Evolutionary conservation across 1,140 invertebrate species (phyloP).

Genomic region (Eubasilissa regina): DNA sequence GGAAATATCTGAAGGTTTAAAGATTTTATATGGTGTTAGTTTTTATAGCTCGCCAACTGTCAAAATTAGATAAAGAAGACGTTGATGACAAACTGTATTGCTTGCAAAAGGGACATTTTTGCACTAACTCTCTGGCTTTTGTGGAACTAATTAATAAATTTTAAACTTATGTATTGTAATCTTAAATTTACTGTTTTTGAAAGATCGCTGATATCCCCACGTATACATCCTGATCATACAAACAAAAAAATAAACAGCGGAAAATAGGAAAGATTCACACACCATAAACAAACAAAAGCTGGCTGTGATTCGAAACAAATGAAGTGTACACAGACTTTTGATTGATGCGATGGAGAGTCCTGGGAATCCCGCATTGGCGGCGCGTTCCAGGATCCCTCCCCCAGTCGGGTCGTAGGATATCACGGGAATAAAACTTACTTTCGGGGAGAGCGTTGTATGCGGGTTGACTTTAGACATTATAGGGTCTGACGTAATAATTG

Average conservation of each 20-base stretch:
- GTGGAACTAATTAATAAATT: too few relatives aligned
- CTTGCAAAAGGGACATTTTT: not conserved
- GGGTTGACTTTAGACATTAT: too few relatives aligned
- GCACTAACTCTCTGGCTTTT: too few relatives aligned
- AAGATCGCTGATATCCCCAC: not conserved
- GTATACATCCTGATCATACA: not conserved
- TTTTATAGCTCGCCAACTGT: too few relatives aligned
- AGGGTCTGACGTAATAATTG: too few relatives aligned
- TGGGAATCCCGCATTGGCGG: conserved; percentile 55
- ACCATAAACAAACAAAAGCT: conserved; percentile 4
- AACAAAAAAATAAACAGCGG: too few relatives aligned
- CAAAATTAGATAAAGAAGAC: too few relatives aligned
- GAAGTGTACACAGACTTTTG: conserved; percentile 8
- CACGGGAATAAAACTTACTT: not conserved
- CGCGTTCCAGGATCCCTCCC: conserved; percentile 12
- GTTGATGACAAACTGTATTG: too few relatives aligned
- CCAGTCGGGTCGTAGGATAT: not conserved
- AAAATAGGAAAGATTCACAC: conserved; percentile 2
- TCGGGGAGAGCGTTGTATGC: not conserved
- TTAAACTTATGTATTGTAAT: too few relatives aligned
- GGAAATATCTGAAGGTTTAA: too few relatives aligned
- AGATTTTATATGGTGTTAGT: too few relatives aligned
- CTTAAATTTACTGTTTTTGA: too few relatives aligned
- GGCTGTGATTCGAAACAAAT: not conserved
- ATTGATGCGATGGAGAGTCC: conserved; percentile 43